Base-by-base conservation (phyloP, 2,888 invertebrate genomes). In the Andrena bucephala region DNA sequence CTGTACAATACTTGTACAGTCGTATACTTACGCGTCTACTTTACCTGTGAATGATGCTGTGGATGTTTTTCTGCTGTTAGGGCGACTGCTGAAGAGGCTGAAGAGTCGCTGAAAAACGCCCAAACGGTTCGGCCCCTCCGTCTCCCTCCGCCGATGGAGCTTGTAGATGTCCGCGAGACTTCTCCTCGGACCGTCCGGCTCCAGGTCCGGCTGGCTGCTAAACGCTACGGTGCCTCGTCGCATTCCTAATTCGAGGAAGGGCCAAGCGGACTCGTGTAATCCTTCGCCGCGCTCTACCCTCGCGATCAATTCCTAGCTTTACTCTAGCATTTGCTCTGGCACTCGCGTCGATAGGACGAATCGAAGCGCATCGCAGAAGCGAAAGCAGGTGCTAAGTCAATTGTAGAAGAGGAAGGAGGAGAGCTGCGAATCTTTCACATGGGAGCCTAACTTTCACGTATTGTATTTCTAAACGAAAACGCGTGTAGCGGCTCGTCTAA, bases 61-160 rank as follows among this genome's bases (percentile, higher is more conserved):
- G 0, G 96, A 96, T 0, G 96, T 96, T 92, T 96, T 96, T 81
- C 96, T 95, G 90, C 96, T 96, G 5, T 95, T 95, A 0, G 96
- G 95, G 90, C 96, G 95, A 86, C 96, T 95, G 65, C 96, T 96
- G 89, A 97, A 96, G 89, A 97, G 96, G 87, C 92, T 93, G 90
- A 94, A 90, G 59, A 94, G 85, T 66, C 93, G 91, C 72, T 94
- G 93, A 77, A 94, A 93, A 59, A 94, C 93, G 1, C 94, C 93
- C 42, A 93, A 90, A 62, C 93, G 92, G 83, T 90, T 92, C 60
- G 93, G 91, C 76, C 92, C 93, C 57, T 93, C 93, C 70, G 93
- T 93, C 68, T 93, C 93, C 48, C 93, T 89, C 79, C 93, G 91
- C 70, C 90, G 92, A 63, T 93, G 92, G 10, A 93, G 89, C 80